A percentile compares a stretch with the other conserved stretches of the same genome.
Evolutionary conservation across 2,888 invertebrate genomes (phyloP).

Genomic region (Bombylius major): DNA sequence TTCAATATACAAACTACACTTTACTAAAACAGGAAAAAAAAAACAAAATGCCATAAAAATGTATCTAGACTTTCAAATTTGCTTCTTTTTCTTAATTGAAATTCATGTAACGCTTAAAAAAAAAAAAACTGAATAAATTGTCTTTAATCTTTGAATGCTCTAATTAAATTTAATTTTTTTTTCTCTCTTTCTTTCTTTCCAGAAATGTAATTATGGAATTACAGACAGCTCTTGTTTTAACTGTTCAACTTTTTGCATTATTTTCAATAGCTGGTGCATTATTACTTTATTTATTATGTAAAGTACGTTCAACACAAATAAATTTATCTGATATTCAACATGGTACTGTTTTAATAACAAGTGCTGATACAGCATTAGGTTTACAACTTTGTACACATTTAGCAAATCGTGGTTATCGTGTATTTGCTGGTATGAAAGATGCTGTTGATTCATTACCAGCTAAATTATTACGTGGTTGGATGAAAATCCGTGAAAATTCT

Average conservation of each 20-base stretch:
- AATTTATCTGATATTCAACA: conserved; percentile 40
- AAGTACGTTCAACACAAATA: conserved; percentile 50
- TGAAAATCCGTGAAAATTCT: conserved; percentile 45
- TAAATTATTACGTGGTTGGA: conserved; percentile 47
- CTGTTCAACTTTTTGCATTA: conserved; percentile 66
- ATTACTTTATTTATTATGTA: conserved; percentile 61
- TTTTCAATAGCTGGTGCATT: conserved; percentile 75
- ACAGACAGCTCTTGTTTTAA: conserved; percentile 65
- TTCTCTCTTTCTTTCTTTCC: conserved; percentile 5
- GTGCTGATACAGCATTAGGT: conserved; percentile 66
- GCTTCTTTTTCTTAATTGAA: too few relatives aligned
- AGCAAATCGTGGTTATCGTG: conserved; percentile 59
- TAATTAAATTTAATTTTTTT: neutral
- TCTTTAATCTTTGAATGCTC: too few relatives aligned
- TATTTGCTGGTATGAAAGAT: conserved; percentile 59
- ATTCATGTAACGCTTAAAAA: too few relatives aligned
- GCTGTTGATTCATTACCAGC: conserved; percentile 45
- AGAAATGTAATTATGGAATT: conserved; percentile 55
- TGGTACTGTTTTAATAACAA: conserved; percentile 64
- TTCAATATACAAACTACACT: too few relatives aligned
- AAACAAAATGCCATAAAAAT: too few relatives aligned
- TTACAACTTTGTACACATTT: conserved; percentile 62
- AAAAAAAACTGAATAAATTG: too few relatives aligned
- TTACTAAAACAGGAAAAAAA: too few relatives aligned
- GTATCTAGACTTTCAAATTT: too few relatives aligned